These are phyloP conservation scores for Rhinichthys klamathensis DNA, from an alignment of 2,113 vertebrate species.

Conservation along the genomic window DNA sequence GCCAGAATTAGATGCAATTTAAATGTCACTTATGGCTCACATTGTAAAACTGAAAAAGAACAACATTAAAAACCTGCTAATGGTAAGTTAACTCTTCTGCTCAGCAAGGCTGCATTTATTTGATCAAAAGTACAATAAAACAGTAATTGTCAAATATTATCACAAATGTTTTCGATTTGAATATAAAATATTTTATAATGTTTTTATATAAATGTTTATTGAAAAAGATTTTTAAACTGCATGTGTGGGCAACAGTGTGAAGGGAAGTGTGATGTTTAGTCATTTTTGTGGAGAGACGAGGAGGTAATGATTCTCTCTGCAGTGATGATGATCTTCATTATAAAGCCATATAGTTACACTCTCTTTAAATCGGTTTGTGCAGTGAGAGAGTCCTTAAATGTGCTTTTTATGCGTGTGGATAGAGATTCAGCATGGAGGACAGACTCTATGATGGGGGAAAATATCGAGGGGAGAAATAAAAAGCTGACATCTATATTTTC, in stretches of 20 bases:
- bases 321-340: background rate
- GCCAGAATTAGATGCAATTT: constrained; percentile 4
- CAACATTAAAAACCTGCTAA: background rate
- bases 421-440: background rate
- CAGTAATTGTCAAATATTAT: background rate
- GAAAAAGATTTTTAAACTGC: background rate
- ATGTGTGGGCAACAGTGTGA: background rate
- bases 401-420: background rate
- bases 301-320: constrained; percentile 1
- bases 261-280: background rate
- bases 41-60: background rate
- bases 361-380: constrained; percentile 26
- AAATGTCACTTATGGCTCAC: background rate
- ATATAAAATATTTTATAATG: too few relatives aligned
- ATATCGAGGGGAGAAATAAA: background rate
- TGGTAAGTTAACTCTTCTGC: background rate
- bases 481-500: constrained; percentile 30
- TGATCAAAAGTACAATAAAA: background rate
- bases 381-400: background rate
- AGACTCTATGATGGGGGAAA: background rate
- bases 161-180: too few relatives aligned
- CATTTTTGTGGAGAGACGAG: background rate
- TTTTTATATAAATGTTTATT: too few relatives aligned
- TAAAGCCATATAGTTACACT: background rate
- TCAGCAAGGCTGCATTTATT: background rate